A percentile compares a stretch with the other conserved stretches of the same genome.
phyloP scores from a whole-genome alignment of 2,888 invertebrate species.

The Drosophila acutilabella region DNA sequence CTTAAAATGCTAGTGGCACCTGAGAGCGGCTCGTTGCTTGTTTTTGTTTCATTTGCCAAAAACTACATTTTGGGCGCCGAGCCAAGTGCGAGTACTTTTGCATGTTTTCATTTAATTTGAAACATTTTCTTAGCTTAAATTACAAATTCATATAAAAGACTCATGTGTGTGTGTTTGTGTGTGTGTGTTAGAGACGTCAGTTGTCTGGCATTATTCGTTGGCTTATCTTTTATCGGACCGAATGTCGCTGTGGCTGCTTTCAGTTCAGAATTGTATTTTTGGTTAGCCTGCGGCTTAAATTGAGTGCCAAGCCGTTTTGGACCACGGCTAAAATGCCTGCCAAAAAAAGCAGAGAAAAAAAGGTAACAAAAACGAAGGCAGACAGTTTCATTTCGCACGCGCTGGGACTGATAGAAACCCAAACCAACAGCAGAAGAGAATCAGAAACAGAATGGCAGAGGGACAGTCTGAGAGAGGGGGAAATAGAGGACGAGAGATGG shows the following conservation, averaged over 20 bases:
- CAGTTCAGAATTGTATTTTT: conserved; percentile 12
- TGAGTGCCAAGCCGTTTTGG: conserved; percentile 62
- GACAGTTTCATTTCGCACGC: conserved; percentile 59
- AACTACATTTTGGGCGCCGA: conserved; percentile 58
- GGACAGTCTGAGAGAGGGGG: not conserved
- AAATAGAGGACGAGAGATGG: not conserved
- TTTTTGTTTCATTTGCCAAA: conserved; percentile 77
- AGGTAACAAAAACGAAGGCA: conserved; percentile 43
- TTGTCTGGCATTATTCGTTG: conserved; percentile 24
- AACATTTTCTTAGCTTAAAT: conserved; percentile 78
- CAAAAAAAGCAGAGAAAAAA: conserved; percentile 22
- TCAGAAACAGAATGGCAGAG: not conserved
- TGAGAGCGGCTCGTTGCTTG: conserved; percentile 58
- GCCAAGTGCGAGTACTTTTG: conserved; percentile 32
- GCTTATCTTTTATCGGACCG: conserved; percentile 55
- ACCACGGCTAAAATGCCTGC: conserved; percentile 31
- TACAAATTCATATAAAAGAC: conserved; percentile 57
- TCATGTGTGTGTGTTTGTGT: conserved; percentile 4
- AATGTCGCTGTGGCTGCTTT: conserved; percentile 45
- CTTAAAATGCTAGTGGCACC: conserved; percentile 27
- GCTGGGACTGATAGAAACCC: conserved; percentile 17
- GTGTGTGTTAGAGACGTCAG: conserved; percentile 11
- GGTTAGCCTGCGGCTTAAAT: conserved; percentile 57
- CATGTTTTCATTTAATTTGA: conserved; percentile 79
- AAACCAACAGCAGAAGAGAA: conserved; percentile 6